Conservation (phyloP, 1,140 invertebrate genomes). For the Adelges cooleyi region DNA sequence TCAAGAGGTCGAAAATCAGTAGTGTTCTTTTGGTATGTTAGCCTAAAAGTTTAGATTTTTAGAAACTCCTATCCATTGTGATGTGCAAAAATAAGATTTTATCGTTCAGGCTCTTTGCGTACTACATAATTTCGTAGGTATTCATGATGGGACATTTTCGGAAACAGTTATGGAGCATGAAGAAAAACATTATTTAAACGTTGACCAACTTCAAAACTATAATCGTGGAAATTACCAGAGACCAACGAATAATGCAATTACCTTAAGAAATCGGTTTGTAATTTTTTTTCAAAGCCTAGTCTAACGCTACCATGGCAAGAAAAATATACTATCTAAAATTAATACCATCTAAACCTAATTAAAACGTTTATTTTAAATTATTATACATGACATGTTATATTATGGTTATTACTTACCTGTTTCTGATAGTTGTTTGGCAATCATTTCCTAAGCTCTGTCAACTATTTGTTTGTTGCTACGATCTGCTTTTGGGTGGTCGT, state of each 20-base stretch:
- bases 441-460: neutral
- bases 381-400: neutral
- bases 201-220: neutral
- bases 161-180: neutral
- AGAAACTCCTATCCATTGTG: constrained; percentile 34
- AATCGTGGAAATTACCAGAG: neutral
- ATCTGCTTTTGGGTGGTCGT: neutral
- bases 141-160: neutral
- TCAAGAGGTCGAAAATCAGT: constrained; percentile 37
- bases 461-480: neutral
- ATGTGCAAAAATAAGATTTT: constrained; percentile 31
- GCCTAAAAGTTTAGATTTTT: constrained; percentile 36
- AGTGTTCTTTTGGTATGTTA: constrained; percentile 40
- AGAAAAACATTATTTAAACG: neutral
- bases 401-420: neutral
- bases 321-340: constrained; percentile 2
- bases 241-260: neutral
- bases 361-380: neutral
- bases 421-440: neutral
- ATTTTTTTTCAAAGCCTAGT: constrained; percentile 6
- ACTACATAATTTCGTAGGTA: constrained; percentile 28
- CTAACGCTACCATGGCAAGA: neutral
- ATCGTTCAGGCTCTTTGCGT: constrained; percentile 25
- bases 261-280: neutral
- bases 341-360: neutral